Conservation (phyloP, 2,888 invertebrate genomes). For the Rugalucina vietnamica region DNA sequence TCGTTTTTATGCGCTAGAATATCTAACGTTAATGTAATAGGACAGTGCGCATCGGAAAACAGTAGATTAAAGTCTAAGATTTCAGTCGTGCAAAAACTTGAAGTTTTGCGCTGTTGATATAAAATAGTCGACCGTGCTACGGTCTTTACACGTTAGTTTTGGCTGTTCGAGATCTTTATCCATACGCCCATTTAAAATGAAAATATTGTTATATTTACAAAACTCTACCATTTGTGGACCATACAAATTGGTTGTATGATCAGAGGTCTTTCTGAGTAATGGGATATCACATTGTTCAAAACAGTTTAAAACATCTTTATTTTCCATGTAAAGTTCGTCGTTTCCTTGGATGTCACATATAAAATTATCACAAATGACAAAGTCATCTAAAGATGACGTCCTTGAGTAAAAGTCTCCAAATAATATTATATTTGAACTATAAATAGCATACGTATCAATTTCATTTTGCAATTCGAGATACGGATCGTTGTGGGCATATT, state of each 20-base stretch:
- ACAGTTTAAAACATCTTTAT: not conserved
- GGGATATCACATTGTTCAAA: not conserved
- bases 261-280: not conserved
- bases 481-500: constrained; percentile 8
- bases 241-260: not conserved
- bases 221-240: constrained; percentile 1
- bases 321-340: not conserved
- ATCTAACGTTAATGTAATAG: not conserved
- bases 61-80: not conserved
- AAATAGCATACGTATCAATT: not conserved
- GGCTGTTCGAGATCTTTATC: not conserved
- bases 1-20: not conserved
- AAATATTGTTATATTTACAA: constrained; percentile 5
- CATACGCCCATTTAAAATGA: constrained; percentile 6
- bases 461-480: constrained; percentile 18
- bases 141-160: not conserved
- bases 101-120: not conserved
- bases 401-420: constrained; percentile 12
- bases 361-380: not conserved
- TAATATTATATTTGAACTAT: not conserved
- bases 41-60: constrained; percentile 3
- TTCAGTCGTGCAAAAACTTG: not conserved
- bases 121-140: constrained; percentile 1
- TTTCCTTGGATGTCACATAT: not conserved
- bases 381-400: not conserved